Evolutionary conservation across 2,797 vertebrate species (phyloP), one percentile per base, ranked within the genome.

Genomic region (Fundulus diaphanus): DNA sequence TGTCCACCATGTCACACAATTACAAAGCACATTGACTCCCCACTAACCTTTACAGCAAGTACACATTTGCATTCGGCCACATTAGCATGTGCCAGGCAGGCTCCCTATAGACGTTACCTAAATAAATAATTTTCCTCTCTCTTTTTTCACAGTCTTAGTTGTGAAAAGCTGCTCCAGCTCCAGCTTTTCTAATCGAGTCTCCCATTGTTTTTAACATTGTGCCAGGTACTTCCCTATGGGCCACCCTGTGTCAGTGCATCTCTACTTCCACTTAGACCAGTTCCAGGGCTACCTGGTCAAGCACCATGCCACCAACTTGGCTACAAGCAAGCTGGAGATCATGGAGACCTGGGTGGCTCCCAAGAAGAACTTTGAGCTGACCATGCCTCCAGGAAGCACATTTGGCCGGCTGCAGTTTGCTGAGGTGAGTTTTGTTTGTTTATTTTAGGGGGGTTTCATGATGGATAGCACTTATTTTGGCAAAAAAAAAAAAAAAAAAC

Each of bases 341-440:
- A 90, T 99, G 94, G 98, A 99, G 94, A 99, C 97, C 0, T 99
- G 98, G 98, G 96, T 99, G 83, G 96, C 96, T 87, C 97, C 97
- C 35, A 98, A 96, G 91, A 98, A 97, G 85, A 96, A 96, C 88
- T 99, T 99, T 78, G 97, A 96, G 93, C 92, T 97, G 0, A 96
- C 96, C 3, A 95, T 93, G 74, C 96, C 97, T 1, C 94, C 96
- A 0, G 96, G 94, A 0, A 96, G 96, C 93, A 96, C 97, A 76
- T 98, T 98, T 68, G 97, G 94, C 90, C 95, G 98, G 82, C 74
- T 99, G 68, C 98, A 98, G 93, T 97, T 96, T 75, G 96, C 97
- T 0, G 98, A 98, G 96, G 98, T 99, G 89, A 93, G 92, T 85
- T 20, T 73, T 80, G 79, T 78, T 76, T 24, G 81, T 74, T 82